phyloP scores from a whole-genome alignment of 2,797 vertebrate genomes.

The Smutsia temminckii region DNA sequence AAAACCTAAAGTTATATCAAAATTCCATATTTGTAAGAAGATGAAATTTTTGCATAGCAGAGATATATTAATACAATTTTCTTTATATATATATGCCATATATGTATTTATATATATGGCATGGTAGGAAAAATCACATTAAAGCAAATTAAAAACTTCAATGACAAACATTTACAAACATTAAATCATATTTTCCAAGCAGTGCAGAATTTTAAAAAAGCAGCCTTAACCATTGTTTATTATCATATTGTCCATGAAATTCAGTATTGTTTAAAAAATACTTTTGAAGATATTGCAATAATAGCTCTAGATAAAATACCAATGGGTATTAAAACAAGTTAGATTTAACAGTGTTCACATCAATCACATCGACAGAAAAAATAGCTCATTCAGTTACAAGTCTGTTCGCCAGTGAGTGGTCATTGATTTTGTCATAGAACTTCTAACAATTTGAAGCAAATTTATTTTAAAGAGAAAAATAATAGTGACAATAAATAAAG shows the following conservation, averaged over 20 bases:
- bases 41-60: constrained; percentile 66
- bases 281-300: constrained; percentile 26
- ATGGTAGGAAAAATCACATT: constrained; percentile 33
- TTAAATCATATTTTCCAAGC: constrained; percentile 58
- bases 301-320: constrained; percentile 36
- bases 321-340: constrained; percentile 45
- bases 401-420: constrained; percentile 53
- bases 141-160: constrained; percentile 55
- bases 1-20: constrained; percentile 11
- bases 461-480: constrained; percentile 58
- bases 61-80: constrained; percentile 51
- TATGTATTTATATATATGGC: constrained; percentile 39
- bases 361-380: constrained; percentile 28
- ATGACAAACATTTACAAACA: constrained; percentile 15
- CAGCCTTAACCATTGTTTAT: constrained; percentile 5
- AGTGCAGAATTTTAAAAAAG: constrained; percentile 37
- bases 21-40: constrained; percentile 37
- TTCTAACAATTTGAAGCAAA: background rate
- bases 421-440: constrained; percentile 41
- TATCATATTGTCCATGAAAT: constrained; percentile 31
- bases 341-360: constrained; percentile 22
- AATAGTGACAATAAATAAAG: constrained; percentile 6
- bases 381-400: constrained; percentile 16
- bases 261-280: constrained; percentile 45
- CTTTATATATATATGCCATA: constrained; percentile 20